Base-by-base conservation (phyloP, 2,113 vertebrate genomes). In the Brevimyrus niger region DNA sequence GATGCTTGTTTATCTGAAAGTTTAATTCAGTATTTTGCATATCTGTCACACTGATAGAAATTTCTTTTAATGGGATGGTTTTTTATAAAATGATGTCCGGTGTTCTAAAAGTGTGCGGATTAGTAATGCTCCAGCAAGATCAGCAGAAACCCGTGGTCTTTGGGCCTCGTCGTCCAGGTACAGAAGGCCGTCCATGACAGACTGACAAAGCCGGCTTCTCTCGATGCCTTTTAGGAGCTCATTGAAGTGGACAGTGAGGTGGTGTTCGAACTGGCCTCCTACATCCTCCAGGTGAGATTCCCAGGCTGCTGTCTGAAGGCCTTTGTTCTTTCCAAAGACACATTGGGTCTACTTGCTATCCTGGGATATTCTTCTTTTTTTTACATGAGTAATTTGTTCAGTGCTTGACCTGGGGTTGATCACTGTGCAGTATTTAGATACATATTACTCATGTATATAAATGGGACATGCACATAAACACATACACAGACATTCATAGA, bases 181-280 rank as follows among this genome's bases (percentile, higher is more conserved):
- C 35, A 19, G 31, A 19, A 47, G 47, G 44, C 44, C 44, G 1
- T 8, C 4, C 17, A 44, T 82, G 8, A 82, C 35, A 84, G 8
- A 21, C 44, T n/a, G 38, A 84, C 44, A 46, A 23, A 84, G 17
- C 15, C 44, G 17, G 19, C 3, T 9, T 84, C 1, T 21, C 82
- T n/a, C 82, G 1, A 44, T 46, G 42, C 82, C 58, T 92, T 92
- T 69, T 93, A 99, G 98, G 98, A 98, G 90, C 96, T 98, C 88
- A 99, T 99, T 61, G 98, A 99, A 87, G 97, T 99, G 90, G 98
- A 99, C 93, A 99, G 98, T 83, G 98, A 99, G 90, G 97, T 98
- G 89, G 97, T 99, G 89, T 99, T 99, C 95, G 98, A 98, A 94
- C 93, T 99, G 92, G 98, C 98, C 91, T 97, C 98, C 0, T 99